Evolutionary conservation across 2,797 vertebrate genomes (phyloP).

Genomic region (Cossypha dichroa): DNA sequence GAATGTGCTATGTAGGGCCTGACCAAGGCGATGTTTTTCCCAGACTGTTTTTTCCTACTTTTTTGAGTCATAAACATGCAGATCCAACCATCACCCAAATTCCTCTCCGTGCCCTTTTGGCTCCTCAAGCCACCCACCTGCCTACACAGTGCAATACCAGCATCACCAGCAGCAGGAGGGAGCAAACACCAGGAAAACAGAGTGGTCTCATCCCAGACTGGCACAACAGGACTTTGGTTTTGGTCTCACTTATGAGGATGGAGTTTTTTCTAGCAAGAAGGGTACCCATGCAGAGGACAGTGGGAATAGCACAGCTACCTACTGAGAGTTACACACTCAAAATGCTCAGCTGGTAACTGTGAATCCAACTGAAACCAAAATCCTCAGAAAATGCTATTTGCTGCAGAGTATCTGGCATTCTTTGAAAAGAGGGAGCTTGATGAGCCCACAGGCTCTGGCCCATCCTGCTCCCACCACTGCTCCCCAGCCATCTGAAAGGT

Average conservation of each 20-base stretch:
- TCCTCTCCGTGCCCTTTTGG: fast-evolving
- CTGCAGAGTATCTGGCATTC: background rate
- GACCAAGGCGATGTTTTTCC: background rate
- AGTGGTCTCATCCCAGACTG: background rate
- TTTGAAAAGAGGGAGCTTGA: background rate
- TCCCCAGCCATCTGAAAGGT: fast-evolving
- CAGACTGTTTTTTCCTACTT: background rate
- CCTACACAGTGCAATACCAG: background rate
- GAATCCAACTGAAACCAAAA: background rate
- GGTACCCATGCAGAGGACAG: background rate
- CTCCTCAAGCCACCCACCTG: background rate
- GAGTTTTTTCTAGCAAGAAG: background rate
- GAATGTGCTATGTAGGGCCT: fast-evolving
- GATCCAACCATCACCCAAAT: fast-evolving
- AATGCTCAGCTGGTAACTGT: background rate
- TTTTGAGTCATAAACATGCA: background rate
- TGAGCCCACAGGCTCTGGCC: background rate
- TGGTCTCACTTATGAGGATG: background rate
- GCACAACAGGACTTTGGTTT: fast-evolving
- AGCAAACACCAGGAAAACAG: background rate
- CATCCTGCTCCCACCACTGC: background rate
- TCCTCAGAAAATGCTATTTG: background rate
- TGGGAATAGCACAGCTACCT: background rate
- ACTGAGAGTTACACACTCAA: fast-evolving
- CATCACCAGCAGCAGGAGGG: background rate